phyloP scores from a whole-genome alignment of 2,888 invertebrate genomes.

The Congeria kusceri region DNA sequence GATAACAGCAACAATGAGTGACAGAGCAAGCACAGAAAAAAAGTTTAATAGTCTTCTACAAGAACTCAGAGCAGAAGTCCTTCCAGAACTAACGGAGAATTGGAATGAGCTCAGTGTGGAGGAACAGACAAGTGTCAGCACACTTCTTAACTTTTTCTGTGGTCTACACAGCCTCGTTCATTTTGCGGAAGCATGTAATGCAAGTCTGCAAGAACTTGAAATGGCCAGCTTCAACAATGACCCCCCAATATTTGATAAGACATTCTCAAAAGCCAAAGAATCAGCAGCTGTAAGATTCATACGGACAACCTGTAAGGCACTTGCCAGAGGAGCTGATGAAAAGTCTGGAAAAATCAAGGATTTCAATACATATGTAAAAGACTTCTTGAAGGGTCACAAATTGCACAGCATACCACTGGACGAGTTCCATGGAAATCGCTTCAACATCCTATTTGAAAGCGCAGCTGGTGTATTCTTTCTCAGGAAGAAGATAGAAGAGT shows the following conservation, averaged over 20 bases:
- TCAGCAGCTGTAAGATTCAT: constrained; percentile 29
- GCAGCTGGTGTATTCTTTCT: constrained; percentile 22
- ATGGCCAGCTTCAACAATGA: constrained; percentile 22
- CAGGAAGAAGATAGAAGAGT: constrained; percentile 21
- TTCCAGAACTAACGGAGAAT: constrained; percentile 47
- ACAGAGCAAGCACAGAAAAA: constrained; percentile 38
- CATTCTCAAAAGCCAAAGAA: constrained; percentile 21
- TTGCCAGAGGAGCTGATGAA: constrained; percentile 42
- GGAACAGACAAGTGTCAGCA: constrained; percentile 38
- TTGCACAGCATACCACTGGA: constrained; percentile 34
- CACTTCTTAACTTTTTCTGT: constrained; percentile 65
- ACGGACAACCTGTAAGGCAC: constrained; percentile 32
- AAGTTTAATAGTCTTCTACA: constrained; percentile 54
- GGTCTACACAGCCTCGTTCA: constrained; percentile 63
- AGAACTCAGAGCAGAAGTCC: constrained; percentile 43
- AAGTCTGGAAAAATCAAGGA: constrained; percentile 33
- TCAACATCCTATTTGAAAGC: constrained; percentile 58
- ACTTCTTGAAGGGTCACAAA: constrained; percentile 35
- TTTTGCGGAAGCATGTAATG: constrained; percentile 53
- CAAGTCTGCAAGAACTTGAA: constrained; percentile 12
- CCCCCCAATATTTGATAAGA: constrained; percentile 22
- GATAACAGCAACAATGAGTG: constrained; percentile 46
- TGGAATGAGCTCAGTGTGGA: constrained; percentile 41
- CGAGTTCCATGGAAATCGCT: constrained; percentile 57
- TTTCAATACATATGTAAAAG: constrained; percentile 29